Base-by-base conservation (phyloP, 2,113 vertebrate species). In the Barbus barbus region DNA sequence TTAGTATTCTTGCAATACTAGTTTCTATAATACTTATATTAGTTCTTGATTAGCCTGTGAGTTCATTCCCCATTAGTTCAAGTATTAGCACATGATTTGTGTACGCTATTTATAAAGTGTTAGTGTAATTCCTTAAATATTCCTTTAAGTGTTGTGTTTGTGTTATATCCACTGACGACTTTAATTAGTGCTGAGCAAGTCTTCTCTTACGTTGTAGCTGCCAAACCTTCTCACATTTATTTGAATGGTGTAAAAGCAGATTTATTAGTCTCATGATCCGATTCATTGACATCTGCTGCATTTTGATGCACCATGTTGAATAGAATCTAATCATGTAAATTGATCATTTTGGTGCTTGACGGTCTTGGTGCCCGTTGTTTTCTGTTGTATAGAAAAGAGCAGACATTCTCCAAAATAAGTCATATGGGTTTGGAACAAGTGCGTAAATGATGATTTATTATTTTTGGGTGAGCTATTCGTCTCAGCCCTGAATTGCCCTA, bases 31-130 rank as follows among this genome's bases (percentile, higher is more conserved):
- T n/a, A n/a, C n/a, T n/a, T n/a, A n/a, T n/a, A 71, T 71, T 38
- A 12, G 33, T 41, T 71, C 36, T 16, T 24, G n/a, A 44, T 26
- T 16, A 9, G 18, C n/a, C 53, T 22, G 20, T 3, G 53, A 58
- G 53, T 77, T n/a, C 20, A 56, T 77, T 77, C 48, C 3, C 20
- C 74, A 31, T 51, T 75, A 33, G 75, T 38, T 77, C 31, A 58
- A 33, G 48, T n/a, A 77, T 56, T 58, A 38, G 12, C 58, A 14
- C 53, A 33, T 38, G 51, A 12, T 77, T 77, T 36, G 8, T 58
- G 5, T 58, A 77, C 51, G 3, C 73, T 38, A 14, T 36, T 36
- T 36, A 4, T 44, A 13, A 77, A n/a, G 48, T 14, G 5, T 58
- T n/a, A 14, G 28, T 5, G 24, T 18, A 53, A 58, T 58, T n/a